phyloP scores from a whole-genome alignment of 1,140 invertebrate species.

The Gryllus bimaculatus region DNA sequence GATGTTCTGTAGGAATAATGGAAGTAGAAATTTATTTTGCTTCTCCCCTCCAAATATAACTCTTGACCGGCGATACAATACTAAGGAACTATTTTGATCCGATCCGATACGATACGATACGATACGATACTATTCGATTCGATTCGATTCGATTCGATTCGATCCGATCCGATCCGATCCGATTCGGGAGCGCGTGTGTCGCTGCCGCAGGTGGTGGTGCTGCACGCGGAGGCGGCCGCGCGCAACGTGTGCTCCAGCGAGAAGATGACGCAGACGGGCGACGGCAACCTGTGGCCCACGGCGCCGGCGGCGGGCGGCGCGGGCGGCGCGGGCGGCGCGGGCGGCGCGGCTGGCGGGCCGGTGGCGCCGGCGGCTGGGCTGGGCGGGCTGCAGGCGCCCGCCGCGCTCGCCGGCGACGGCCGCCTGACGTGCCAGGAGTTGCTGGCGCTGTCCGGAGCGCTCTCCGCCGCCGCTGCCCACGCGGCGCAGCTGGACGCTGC shows the following conservation, averaged over 20 bases:
- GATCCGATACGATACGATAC: too few species aligned
- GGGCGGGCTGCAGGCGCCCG: not conserved
- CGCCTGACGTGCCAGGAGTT: slow-evolving; percentile 86
- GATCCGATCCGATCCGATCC: too few species aligned
- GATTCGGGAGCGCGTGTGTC: too few species aligned
- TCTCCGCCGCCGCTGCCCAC: slow-evolving; percentile 84
- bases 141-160: too few species aligned
- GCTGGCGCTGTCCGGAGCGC: slow-evolving; percentile 76
- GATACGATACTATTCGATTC: too few species aligned
- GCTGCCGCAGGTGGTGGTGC: slow-evolving; percentile 24
- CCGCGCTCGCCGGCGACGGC: slow-evolving; percentile 30
- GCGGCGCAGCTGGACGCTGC: slow-evolving; percentile 68
- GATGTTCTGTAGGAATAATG: too few species aligned
- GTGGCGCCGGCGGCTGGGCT: not conserved
- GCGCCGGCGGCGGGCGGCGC: slow-evolving; percentile 29
- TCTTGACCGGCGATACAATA: too few species aligned
- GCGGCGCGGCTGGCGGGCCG: not conserved
- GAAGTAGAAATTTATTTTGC: too few species aligned
- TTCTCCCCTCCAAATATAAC: too few species aligned
- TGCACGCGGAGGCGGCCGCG: slow-evolving; percentile 32
- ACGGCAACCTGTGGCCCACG: slow-evolving; percentile 54
- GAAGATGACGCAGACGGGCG: slow-evolving; percentile 78
- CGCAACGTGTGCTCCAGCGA: slow-evolving; percentile 72
- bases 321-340: not conserved
- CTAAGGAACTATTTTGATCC: too few species aligned